Conservation (phyloP, 2,797 vertebrate genomes). For the Pangasius macronema region DNA sequence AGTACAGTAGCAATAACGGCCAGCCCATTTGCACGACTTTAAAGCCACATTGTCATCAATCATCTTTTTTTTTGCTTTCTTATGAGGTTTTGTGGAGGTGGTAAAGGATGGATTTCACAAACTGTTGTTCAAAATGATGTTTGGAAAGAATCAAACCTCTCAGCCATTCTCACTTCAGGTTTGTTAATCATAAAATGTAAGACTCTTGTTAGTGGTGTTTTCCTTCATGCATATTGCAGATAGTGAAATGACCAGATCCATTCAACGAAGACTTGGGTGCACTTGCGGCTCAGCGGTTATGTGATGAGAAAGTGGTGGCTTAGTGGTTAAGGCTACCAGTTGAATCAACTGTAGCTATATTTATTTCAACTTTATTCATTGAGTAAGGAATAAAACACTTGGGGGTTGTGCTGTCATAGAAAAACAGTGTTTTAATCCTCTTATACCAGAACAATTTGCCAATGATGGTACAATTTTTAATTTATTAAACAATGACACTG, state of each 20-base stretch:
- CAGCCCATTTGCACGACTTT: not conserved
- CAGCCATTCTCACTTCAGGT: not conserved
- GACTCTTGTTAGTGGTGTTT: not conserved
- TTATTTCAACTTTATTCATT: not conserved
- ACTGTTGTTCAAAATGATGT: not conserved
- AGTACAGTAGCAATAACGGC: not conserved
- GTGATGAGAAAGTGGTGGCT: not conserved
- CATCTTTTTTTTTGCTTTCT: not conserved
- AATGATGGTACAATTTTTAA: not conserved
- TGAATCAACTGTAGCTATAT: not conserved
- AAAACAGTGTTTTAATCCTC: not conserved
- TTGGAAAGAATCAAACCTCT: not conserved
- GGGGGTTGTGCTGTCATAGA: not conserved
- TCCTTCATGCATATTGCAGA: not conserved
- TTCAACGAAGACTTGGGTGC: not conserved
- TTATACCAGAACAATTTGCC: not conserved
- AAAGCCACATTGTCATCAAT: not conserved
- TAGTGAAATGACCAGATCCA: not conserved
- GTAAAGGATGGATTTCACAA: not conserved
- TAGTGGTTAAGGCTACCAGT: not conserved
- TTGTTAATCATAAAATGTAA: not conserved
- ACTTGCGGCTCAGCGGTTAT: not conserved
- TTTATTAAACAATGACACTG: not conserved
- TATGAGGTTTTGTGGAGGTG: not conserved
- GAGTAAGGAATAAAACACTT: not conserved